These are phyloP conservation scores for Eumacrocentrus americanus DNA, from an alignment of 2,888 invertebrate genomes.

Conservation along the genomic window DNA sequence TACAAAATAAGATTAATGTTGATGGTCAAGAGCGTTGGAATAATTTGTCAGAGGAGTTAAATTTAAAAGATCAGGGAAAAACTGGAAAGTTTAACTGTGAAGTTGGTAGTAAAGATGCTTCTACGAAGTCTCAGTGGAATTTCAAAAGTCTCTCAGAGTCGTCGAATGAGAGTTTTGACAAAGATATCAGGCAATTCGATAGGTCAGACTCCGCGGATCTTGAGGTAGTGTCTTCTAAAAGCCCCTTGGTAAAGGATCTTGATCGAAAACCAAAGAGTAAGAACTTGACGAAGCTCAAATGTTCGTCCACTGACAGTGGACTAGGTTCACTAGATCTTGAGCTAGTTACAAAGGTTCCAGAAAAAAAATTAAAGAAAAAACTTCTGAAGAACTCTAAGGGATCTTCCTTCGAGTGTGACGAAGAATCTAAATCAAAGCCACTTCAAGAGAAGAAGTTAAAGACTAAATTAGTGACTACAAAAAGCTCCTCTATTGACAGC, in stretches of 20 bases:
- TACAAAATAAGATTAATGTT: slow-evolving; percentile 1
- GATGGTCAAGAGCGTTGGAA: background rate
- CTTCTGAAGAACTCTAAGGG: slow-evolving; percentile 15
- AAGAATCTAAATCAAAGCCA: slow-evolving; percentile 3
- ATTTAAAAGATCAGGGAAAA: background rate
- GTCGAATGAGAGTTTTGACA: background rate
- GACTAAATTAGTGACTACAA: slow-evolving; percentile 7
- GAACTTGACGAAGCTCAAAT: background rate
- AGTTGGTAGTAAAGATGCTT: no score
- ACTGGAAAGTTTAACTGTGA: background rate
- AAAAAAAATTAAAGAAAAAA: slow-evolving; percentile 4
- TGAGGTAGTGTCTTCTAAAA: slow-evolving; percentile 26
- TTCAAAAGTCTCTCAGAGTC: slow-evolving; percentile 10
- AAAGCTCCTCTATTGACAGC: background rate
- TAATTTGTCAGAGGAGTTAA: background rate
- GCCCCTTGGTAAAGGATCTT: background rate
- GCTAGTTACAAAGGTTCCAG: background rate
- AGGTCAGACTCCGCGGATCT: slow-evolving; percentile 22
- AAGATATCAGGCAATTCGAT: slow-evolving; percentile 10
- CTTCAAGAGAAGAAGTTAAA: slow-evolving; percentile 9
- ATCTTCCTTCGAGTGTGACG: slow-evolving; percentile 12
- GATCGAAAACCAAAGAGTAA: slow-evolving; percentile 7
- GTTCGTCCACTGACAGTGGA: slow-evolving; percentile 22
- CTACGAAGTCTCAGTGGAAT: no score
- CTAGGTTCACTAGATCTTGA: slow-evolving; percentile 14